Base-by-base conservation (phyloP, 2,797 vertebrate species). In the Hippocampus kuda region DNA sequence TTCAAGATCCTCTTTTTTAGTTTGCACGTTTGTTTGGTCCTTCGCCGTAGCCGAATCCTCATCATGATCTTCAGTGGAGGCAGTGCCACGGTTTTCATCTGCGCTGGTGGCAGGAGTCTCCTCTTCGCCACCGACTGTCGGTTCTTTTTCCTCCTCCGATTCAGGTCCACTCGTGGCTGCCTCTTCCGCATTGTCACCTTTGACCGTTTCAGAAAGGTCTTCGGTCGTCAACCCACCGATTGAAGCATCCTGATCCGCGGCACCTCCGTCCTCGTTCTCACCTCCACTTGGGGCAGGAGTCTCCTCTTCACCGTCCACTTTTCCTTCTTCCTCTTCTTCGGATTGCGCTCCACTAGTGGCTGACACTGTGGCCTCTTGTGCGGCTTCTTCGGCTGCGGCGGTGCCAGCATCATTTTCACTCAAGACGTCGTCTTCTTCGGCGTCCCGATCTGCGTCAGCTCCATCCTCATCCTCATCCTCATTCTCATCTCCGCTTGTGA, bases 201-300 rank as follows among this genome's bases (percentile, higher is more conserved):
- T 16, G 30, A 15, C 30, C 12, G 24, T 46, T 42, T 57, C 54
- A 1, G 27, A 11, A 49, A 68, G 42, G 5, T 48, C 57, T 2
- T 44, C 26, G 6, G 24, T 61, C 26, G 42, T 59, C 15, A 26
- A 2, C n/a, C 48, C 67, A 18, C 22, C 11, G 13, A 34, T 44
- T 42, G 51, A 65, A 24, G 42, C 68, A 26, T 27, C 16, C n/a
- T 59, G 24, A 27, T 15, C 30, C 1, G 26, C 6, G 4, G 56
- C 26, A 27, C 30, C 56, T 6, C 15, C 38, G 65, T 11, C 42
- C 38, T 51, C 64, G 10, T 76, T 67, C 12, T 83, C 74, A n/a
- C 27, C 70, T 13, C 44, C 81, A 73, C 46, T 75, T 1, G 12
- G 41, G 0, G 34, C 26, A 41, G 51, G 27, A 67, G 59, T 27